phyloP scores from a whole-genome alignment of 2,888 invertebrate genomes.

The Apotomis capreana region DNA sequence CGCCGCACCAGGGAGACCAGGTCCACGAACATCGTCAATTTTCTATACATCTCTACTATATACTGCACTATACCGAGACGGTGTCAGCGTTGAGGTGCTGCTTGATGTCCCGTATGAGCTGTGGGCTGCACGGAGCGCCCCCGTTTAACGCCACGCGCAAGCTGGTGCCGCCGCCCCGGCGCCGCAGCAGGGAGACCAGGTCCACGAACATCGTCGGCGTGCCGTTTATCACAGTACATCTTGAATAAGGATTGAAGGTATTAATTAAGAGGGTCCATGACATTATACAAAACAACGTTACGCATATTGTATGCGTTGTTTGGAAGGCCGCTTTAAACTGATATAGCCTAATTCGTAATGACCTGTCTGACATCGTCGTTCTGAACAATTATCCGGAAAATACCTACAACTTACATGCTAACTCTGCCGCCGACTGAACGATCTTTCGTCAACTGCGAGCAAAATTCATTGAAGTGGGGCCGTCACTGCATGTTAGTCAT shows the following conservation, averaged over 20 bases:
- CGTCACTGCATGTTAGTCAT: no score
- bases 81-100: constrained; percentile 75
- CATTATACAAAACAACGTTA: no score
- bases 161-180: constrained; percentile 69
- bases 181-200: constrained; percentile 77
- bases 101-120: constrained; percentile 82
- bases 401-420: no score
- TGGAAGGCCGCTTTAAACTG: no score
- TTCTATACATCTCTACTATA: constrained; percentile 68
- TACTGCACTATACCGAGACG: constrained; percentile 71
- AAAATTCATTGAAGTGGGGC: no score
- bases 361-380: no score
- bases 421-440: no score
- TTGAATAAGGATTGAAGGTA: constrained; percentile 54
- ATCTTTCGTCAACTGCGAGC: no score
- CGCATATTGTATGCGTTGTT: no score
- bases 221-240: constrained; percentile 89
- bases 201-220: constrained; percentile 96
- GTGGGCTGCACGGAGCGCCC: constrained; percentile 90
- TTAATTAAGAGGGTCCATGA: no score
- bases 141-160: constrained; percentile 85
- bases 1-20: constrained; percentile 69
- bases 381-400: no score
- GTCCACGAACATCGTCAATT: constrained; percentile 96
- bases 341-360: no score